Evolutionary conservation across 35 echinoderm and acorn worm species (phyloP).

Genomic region (Stichopus chloronotus): DNA sequence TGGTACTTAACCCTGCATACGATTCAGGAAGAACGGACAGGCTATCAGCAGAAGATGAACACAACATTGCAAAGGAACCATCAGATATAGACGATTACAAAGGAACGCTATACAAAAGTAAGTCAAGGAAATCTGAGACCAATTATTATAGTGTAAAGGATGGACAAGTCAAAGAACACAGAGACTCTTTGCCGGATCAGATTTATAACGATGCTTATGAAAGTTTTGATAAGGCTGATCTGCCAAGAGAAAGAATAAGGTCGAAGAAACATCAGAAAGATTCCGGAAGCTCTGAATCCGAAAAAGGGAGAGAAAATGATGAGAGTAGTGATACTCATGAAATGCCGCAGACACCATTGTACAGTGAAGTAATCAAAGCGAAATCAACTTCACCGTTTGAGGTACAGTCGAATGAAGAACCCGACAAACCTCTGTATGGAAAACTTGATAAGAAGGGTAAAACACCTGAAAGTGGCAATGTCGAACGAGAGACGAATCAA

Average conservation of each 20-base stretch:
- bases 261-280: no score
- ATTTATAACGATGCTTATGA: background rate
- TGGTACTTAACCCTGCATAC: background rate
- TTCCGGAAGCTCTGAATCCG: background rate
- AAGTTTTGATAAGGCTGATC: background rate
- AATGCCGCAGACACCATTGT: background rate
- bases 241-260: no score
- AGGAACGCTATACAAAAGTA: no score
- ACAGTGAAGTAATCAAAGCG: background rate
- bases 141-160: background rate
- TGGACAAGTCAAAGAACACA: no score
- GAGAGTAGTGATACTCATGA: background rate
- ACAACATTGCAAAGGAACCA: background rate
- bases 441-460: background rate
- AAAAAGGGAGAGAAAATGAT: background rate
- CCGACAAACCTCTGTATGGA: background rate
- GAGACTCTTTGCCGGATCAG: background rate
- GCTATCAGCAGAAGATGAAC: background rate
- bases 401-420: background rate
- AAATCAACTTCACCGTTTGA: background rate
- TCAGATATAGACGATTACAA: no score
- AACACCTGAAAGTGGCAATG: background rate
- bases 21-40: background rate
- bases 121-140: background rate
- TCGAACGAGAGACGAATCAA: background rate